Percentiles rank a stretch among this genome's conserved stretches.
Conservation (phyloP, 2,113 vertebrate genomes). For the Hippoglossus stenolepis region DNA sequence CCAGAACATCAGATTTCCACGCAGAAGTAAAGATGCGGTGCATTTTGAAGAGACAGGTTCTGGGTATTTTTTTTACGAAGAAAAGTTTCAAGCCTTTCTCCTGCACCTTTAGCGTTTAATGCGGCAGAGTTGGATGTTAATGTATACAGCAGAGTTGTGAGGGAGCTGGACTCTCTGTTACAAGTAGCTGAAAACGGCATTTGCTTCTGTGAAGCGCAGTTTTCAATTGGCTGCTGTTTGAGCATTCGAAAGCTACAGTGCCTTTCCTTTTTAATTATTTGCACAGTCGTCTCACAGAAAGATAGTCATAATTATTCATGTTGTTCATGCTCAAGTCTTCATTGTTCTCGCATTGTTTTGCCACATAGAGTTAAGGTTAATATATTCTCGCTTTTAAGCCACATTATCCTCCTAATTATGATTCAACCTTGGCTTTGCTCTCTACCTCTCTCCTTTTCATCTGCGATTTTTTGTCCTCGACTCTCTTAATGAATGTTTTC, state of each 20-base stretch:
- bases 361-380: conserved; percentile 58
- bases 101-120: background rate
- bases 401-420: conserved; percentile 68
- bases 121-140: background rate
- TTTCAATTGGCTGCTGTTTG: background rate
- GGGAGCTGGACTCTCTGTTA: background rate
- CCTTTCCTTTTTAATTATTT: conserved; percentile 32
- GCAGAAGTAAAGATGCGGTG: conserved; percentile 65
- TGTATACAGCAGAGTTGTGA: background rate
- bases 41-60: background rate
- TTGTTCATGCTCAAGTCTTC: conserved; percentile 43
- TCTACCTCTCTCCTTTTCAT: conserved; percentile 40
- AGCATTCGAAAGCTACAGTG: background rate
- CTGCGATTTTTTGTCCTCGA: conserved; percentile 50
- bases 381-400: conserved; percentile 65
- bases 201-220: background rate
- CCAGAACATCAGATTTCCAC: conserved; percentile 47
- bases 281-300: conserved; percentile 8
- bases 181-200: background rate
- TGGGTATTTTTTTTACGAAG: background rate
- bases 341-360: conserved; percentile 44
- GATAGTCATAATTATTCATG: conserved; percentile 24
- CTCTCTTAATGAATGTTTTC: conserved; percentile 78
- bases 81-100: background rate
- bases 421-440: conserved; percentile 65